Conservation (phyloP, 2,888 invertebrate species). For the Euzetes globulus region DNA sequence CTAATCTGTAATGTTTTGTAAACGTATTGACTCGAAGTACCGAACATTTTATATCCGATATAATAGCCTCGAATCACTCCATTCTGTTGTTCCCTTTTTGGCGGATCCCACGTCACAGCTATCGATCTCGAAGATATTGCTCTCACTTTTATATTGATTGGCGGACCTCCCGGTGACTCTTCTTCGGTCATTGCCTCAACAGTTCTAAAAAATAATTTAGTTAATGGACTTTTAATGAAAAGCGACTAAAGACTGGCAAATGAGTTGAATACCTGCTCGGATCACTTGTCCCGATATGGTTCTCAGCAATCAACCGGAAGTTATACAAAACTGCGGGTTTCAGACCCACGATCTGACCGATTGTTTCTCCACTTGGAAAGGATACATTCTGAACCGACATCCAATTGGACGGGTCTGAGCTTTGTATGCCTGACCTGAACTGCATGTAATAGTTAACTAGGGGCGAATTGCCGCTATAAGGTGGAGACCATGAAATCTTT, state of each 20-base stretch:
- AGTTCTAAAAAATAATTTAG: neutral
- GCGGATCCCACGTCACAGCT: conserved; percentile 48
- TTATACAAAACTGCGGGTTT: conserved; percentile 46
- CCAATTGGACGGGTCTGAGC: neutral
- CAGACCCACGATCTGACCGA: conserved; percentile 43
- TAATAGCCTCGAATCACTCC: conserved; percentile 48
- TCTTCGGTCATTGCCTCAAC: conserved; percentile 45
- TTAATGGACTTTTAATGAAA: too few species aligned
- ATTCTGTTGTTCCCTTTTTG: conserved; percentile 45
- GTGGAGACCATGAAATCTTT: conserved; percentile 45
- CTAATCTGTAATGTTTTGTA: conserved; percentile 45
- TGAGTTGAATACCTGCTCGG: conserved; percentile 42
- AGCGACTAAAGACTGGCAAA: neutral
- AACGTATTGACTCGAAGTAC: conserved; percentile 43
- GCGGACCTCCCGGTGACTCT: conserved; percentile 49
- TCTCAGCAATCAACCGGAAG: conserved; percentile 46
- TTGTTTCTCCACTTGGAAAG: conserved; percentile 13
- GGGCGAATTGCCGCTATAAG: conserved; percentile 48
- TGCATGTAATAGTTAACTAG: conserved; percentile 46
- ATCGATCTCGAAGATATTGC: conserved; percentile 47
- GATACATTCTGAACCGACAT: neutral
- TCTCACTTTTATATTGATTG: conserved; percentile 45
- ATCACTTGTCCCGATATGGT: conserved; percentile 46
- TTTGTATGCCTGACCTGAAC: conserved; percentile 41
- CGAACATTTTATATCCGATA: conserved; percentile 46